Evolutionary conservation across 2,113 vertebrate species (phyloP).

Genomic region (Spheniscus mendiculus): DNA sequence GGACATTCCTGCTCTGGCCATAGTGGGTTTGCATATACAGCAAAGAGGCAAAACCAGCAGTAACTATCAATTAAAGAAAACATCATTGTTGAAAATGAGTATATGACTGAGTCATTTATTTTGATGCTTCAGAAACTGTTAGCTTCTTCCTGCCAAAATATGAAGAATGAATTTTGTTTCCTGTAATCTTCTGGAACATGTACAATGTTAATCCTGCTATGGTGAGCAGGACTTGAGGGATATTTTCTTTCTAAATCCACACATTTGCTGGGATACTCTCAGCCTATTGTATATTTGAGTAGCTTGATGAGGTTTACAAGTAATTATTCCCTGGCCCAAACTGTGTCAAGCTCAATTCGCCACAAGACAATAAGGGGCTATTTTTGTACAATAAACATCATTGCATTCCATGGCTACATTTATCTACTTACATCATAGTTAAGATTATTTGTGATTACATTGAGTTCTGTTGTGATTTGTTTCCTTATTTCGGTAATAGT

Average conservation of each 20-base stretch:
- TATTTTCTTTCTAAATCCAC: not conserved
- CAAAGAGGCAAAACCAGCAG: not conserved
- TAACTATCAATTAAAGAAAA: not conserved
- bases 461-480: not conserved
- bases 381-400: not conserved
- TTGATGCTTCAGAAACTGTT: not conserved
- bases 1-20: not conserved
- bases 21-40: not conserved
- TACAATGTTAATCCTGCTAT: not conserved
- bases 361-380: not conserved
- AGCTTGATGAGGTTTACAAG: not conserved
- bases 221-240: not conserved
- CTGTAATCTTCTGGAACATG: not conserved
- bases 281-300: not conserved
- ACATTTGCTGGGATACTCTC: not conserved
- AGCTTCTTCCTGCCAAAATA: not conserved
- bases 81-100: not conserved
- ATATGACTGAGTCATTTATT: too few species aligned
- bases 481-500: not conserved
- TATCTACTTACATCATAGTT: not conserved
- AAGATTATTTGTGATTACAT: not conserved
- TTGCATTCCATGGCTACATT: not conserved
- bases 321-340: not conserved
- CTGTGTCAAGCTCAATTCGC: not conserved
- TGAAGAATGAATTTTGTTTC: not conserved